Conservation (phyloP, 2,797 vertebrate genomes). For the Muscicapa comitata region DNA sequence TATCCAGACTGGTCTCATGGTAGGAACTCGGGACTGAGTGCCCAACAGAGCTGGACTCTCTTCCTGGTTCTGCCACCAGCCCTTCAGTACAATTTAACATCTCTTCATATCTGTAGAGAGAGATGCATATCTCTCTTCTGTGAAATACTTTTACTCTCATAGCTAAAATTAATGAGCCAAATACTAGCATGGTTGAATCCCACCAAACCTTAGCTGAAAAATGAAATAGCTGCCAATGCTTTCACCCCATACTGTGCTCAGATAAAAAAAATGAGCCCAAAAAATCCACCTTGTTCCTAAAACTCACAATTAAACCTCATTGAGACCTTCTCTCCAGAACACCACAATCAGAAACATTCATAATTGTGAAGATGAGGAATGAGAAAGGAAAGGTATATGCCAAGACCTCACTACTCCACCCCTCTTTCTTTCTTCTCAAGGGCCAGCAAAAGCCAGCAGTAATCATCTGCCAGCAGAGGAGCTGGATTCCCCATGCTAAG, state of each 20-base stretch:
- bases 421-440: not conserved
- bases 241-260: not conserved
- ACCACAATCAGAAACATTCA: not conserved
- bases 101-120: not conserved
- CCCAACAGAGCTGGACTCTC: not conserved
- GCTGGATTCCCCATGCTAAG: not conserved
- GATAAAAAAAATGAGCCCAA: not conserved
- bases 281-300: not conserved
- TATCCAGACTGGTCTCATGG: not conserved
- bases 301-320: not conserved
- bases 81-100: not conserved
- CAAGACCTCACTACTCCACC: not conserved
- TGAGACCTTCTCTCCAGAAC: not conserved
- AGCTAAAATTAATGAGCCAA: not conserved
- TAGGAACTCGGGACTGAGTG: not conserved
- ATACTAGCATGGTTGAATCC: not conserved
- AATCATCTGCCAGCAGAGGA: not conserved
- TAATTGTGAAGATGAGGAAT: not conserved
- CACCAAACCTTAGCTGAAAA: not conserved
- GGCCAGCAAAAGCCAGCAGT: not conserved
- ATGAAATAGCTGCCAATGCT: not conserved
- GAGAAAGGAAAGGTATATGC: not conserved
- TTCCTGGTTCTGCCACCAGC: not conserved
- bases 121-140: accelerated
- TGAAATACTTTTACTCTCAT: not conserved